Base-by-base conservation (phyloP, 2,888 invertebrate species). In the Athetis lepigone region DNA sequence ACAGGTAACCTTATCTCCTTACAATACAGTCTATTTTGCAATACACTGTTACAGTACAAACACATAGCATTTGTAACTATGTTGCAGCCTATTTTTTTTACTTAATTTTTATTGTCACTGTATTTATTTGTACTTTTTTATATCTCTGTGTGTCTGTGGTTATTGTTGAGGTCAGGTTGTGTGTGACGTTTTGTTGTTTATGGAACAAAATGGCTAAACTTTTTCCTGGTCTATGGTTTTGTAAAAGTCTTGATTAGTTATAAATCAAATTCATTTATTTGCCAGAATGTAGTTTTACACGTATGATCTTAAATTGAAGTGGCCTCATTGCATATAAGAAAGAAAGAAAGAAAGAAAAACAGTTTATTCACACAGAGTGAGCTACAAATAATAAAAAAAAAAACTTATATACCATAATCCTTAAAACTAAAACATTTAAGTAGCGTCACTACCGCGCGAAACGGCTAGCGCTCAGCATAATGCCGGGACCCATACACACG, bases 1-100 rank as follows among this genome's bases (percentile, higher is more conserved):
- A 43, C 93, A 93, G 92, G 95, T 95, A 77, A 88, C 72, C 50
- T 40, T 76, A 65, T 27, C 0, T 0, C 11, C 1, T 40, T 5
- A 16, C 6, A 5, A 42, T 74, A 75, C 11, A 45, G 59, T 70
- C 40, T 21, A 69, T 52, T 52, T 70, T 74, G 54, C 62, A 64
- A 66, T 64, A 70, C 72, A 70, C 27, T 58, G 47, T 49, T 75
- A 63, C 47, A 59, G 57, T 61, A 60, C 49, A 46, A 33, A 60
- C 80, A 81, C 78, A 62, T 61, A 54, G 69, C 63, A 66, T 71
- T 71, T 76, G 81, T 70, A 76, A 85, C 82, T 88, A 79, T 80
- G 78, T 88, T 87, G 85, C 86, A 71, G 79, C 72, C 62, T 66
- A 54, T 60, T 65, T 46, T 75, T 71, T 58, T 66, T 69, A 49